A percentile compares a stretch with the other conserved stretches of the same genome.
phyloP scores from a whole-genome alignment of 2,888 invertebrate species.

The Prenolepis imparis region DNA sequence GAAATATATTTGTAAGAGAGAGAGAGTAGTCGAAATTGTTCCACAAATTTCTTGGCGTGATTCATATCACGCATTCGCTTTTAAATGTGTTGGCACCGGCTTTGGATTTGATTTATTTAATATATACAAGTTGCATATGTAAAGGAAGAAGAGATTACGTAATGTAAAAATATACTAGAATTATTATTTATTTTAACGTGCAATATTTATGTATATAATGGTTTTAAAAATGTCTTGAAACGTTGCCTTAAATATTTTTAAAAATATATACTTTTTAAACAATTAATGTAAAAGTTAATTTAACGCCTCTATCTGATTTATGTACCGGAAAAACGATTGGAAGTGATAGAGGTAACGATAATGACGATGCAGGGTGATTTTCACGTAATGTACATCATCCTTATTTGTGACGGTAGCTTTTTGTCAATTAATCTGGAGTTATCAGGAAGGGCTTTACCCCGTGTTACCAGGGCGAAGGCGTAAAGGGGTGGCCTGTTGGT shows the following conservation, averaged over 20 bases:
- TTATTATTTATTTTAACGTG: neutral
- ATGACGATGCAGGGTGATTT: conserved; percentile 52
- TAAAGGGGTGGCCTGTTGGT: conserved; percentile 69
- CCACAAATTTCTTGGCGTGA: neutral
- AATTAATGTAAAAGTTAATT: conserved; percentile 26
- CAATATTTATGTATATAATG: neutral
- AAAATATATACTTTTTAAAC: neutral
- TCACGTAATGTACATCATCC: conserved; percentile 62
- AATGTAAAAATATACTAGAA: neutral
- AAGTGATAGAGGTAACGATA: conserved; percentile 16
- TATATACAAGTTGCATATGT: conserved; percentile 6
- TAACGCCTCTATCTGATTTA: conserved; percentile 21
- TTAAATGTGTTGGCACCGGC: neutral
- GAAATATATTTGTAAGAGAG: conserved; percentile 6
- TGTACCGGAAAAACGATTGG: neutral
- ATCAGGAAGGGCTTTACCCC: conserved; percentile 60
- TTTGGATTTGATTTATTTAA: conserved; percentile 20
- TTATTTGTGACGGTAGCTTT: conserved; percentile 70
- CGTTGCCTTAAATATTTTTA: neutral
- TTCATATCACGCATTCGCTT: conserved; percentile 32
- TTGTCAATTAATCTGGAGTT: conserved; percentile 79
- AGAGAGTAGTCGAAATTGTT: conserved; percentile 30
- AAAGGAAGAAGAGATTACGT: conserved; percentile 13
- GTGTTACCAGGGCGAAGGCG: conserved; percentile 16
- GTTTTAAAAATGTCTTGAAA: neutral